Base-by-base conservation (phyloP, 1,140 invertebrate genomes). In the Limonius californicus region DNA sequence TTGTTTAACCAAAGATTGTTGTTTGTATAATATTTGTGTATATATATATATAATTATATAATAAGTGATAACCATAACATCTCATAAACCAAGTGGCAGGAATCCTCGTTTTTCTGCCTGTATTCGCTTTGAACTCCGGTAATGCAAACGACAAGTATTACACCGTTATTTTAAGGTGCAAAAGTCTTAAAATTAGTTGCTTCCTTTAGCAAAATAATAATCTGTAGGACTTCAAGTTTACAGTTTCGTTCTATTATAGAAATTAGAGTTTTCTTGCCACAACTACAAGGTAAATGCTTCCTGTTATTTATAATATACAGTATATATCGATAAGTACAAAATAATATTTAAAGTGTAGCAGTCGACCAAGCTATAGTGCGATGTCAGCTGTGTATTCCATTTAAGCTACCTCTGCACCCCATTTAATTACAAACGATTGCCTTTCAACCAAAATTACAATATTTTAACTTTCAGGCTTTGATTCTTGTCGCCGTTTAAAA, bases 21-120 rank as follows among this genome's bases (percentile, higher is more conserved):
- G 65, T 66, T 67, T 73, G 69, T 73, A 73, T 69, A 72, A 65
- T 73, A 72, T 72, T 71, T 71, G 68, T 71, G 69, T 71, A 71
- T 39, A 71, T 71, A 71, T 68, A 68, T 45, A 45, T 45, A 2
- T 54, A 45, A 35, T 64, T 45, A 45, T 45, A 2, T 54, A 45
- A 35, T 64, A 61, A 59, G 56, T 62, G 58, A 67, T 54, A 57
- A 55, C 2, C 21, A 35, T 53, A 62, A 45, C 39, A 56, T 62
- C 59, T 59, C 59, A 43, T 56, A 45, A 54, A 47, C 56, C 45
- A 35, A 57, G 16, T 19, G 54, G 61, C 20, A 57, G 23, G 21
- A 54, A 18, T 54, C 16, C 12, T 57, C 55, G 19, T 15, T 59
- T 43, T 62, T 62, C 54, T 39, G n/a, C n/a, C 2, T 9, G n/a